Evolutionary conservation across 2,797 vertebrate species (phyloP).

Genomic region (Acanthurus leucopareius): DNA sequence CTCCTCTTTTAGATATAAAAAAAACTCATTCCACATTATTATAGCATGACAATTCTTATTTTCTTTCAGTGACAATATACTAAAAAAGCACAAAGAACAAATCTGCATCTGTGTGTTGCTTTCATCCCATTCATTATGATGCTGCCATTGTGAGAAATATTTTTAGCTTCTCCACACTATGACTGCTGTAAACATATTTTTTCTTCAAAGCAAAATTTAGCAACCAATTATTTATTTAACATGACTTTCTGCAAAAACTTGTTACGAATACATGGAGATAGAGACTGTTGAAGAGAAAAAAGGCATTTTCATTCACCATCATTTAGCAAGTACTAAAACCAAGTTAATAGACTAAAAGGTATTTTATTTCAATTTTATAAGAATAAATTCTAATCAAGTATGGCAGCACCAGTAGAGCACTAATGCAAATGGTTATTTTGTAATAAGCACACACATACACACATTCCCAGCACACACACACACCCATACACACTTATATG

Average conservation of each 20-base stretch:
- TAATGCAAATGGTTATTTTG: not conserved
- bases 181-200: not conserved
- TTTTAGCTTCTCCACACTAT: too few relatives aligned
- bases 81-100: not conserved
- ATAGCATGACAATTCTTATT: too few relatives aligned
- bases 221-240: not conserved
- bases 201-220: not conserved
- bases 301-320: not conserved
- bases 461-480: slow-evolving; percentile 12
- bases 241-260: not conserved
- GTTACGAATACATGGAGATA: not conserved
- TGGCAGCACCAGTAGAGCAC: not conserved
- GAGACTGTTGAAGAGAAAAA: not conserved
- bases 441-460: not conserved
- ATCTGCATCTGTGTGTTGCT: not conserved
- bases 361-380: not conserved
- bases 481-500: slow-evolving; percentile 2
- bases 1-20: too few relatives aligned
- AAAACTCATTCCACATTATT: too few relatives aligned
- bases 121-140: not conserved
- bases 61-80: too few relatives aligned
- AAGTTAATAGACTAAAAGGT: not conserved
- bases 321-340: not conserved
- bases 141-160: too few relatives aligned
- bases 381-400: not conserved